Conservation (phyloP, 2,797 vertebrate species). For the Carduelis carduelis region DNA sequence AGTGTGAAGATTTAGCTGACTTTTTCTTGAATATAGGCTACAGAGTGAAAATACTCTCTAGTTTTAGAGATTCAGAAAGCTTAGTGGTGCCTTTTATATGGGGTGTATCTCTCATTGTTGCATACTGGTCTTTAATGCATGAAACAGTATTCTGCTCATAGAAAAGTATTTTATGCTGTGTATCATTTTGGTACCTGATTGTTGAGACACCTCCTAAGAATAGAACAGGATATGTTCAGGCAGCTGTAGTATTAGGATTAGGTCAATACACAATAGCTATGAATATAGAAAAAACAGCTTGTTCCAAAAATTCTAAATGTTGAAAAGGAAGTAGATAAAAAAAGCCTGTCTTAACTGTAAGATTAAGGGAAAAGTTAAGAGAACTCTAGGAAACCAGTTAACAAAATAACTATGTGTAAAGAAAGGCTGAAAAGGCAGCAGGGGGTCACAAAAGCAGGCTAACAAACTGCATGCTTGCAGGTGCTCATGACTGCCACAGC, state of each 20-base stretch:
- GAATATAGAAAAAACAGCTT: neutral
- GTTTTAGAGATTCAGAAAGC: neutral
- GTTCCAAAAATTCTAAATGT: neutral
- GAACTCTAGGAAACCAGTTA: neutral
- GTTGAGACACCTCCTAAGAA: neutral
- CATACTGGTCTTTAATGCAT: neutral
- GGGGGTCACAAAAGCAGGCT: neutral
- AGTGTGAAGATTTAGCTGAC: neutral
- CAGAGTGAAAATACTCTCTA: neutral
- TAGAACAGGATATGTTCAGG: neutral
- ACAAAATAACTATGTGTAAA: neutral
- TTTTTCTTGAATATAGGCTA: neutral
- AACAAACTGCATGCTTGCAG: neutral
- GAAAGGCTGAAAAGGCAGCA: neutral
- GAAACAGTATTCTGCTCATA: neutral
- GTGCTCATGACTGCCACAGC: neutral
- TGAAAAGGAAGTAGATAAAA: conserved; percentile 5
- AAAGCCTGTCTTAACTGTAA: neutral
- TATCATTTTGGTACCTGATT: neutral
- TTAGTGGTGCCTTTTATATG: neutral
- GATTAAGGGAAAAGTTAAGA: neutral
- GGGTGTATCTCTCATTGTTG: neutral
- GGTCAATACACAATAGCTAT: neutral
- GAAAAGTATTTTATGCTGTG: neutral
- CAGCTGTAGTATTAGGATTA: neutral